Conservation (phyloP, 2,797 vertebrate genomes). For the Pampus argenteus region DNA sequence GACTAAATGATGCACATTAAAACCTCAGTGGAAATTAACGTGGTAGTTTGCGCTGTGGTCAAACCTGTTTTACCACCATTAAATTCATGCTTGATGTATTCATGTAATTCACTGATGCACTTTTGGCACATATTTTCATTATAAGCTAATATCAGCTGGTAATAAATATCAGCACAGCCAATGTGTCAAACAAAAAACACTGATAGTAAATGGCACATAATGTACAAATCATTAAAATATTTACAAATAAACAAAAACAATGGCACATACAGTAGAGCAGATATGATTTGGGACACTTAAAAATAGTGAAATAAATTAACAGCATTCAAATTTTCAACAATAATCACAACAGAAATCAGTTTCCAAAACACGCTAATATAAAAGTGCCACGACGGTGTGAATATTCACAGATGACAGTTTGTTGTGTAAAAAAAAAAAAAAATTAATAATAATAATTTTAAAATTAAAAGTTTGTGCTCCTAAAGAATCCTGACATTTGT, state of each 20-base stretch:
- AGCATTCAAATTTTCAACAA: constrained; percentile 27
- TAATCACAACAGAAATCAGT: neutral
- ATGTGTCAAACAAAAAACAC: constrained; percentile 13
- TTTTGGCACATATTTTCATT: neutral
- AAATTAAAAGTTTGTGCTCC: constrained; percentile 69
- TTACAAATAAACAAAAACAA: constrained; percentile 56
- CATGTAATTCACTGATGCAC: neutral
- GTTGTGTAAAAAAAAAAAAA: constrained; percentile 30
- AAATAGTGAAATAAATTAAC: constrained; percentile 36
- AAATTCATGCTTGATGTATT: neutral
- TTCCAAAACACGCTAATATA: constrained; percentile 24
- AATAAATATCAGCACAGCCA: neutral
- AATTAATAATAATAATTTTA: no score
- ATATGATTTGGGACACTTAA: constrained; percentile 27
- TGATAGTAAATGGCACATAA: constrained; percentile 44
- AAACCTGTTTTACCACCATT: neutral
- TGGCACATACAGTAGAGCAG: constrained; percentile 39
- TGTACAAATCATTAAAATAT: constrained; percentile 46
- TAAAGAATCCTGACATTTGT: constrained; percentile 38
- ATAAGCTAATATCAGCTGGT: neutral
- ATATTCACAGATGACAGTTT: constrained; percentile 34
- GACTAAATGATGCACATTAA: no score
- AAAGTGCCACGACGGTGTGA: constrained; percentile 37
- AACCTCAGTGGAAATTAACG: no score
- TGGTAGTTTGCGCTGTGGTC: neutral